Evolutionary conservation across 2,797 vertebrate genomes (phyloP).

Genomic region (Typhlichthys subterraneus): DNA sequence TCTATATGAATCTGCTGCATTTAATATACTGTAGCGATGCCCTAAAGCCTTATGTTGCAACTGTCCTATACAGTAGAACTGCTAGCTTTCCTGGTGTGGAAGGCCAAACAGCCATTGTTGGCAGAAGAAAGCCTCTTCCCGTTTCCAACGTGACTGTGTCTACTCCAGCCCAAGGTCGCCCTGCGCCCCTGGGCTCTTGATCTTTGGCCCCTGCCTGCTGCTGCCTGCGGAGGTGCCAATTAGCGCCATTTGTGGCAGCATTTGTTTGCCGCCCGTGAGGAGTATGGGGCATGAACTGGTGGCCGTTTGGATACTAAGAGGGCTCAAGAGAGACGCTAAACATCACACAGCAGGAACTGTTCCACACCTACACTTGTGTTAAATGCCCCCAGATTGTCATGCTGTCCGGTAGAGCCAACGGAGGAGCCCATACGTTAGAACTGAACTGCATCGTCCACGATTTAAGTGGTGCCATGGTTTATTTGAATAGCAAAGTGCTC

Average conservation of each 20-base stretch:
- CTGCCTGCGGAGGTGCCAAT: constrained; percentile 85
- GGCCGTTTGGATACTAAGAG: constrained; percentile 48
- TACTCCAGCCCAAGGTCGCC: constrained; percentile 41
- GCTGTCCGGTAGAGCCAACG: constrained; percentile 38
- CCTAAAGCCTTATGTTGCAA: too few relatives aligned
- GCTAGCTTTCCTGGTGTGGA: too few relatives aligned
- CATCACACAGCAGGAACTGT: constrained; percentile 64
- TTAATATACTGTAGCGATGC: too few relatives aligned
- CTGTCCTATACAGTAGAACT: too few relatives aligned
- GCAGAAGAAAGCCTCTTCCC: background rate
- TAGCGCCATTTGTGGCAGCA: constrained; percentile 79
- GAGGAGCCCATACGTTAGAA: constrained; percentile 10
- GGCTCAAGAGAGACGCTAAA: constrained; percentile 55
- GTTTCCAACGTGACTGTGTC: constrained; percentile 70
- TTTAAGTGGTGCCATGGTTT: constrained; percentile 33
- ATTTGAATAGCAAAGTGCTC: constrained; percentile 32
- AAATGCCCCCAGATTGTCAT: constrained; percentile 71
- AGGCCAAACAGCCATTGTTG: background rate
- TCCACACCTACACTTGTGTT: constrained; percentile 74
- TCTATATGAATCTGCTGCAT: too few relatives aligned
- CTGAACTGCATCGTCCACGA: constrained; percentile 49
- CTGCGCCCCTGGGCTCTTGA: constrained; percentile 64
- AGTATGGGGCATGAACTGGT: constrained; percentile 44
- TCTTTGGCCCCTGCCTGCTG: constrained; percentile 74
- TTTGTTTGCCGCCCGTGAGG: constrained; percentile 72